Evolutionary conservation across 2,797 vertebrate genomes (phyloP).

Genomic region (Cyprinella venusta): DNA sequence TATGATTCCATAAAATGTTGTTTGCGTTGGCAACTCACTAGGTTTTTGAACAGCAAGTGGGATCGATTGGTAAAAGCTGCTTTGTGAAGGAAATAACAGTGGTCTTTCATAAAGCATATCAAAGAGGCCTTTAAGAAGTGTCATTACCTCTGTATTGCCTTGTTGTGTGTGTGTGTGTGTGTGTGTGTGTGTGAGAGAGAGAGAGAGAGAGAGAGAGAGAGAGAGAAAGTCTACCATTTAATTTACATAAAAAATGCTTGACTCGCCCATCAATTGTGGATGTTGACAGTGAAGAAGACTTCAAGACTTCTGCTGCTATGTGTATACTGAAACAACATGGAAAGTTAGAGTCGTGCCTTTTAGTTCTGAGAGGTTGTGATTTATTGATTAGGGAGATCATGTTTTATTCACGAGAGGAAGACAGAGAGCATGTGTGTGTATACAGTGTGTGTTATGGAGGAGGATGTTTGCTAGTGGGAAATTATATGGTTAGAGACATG

Average conservation of each 20-base stretch:
- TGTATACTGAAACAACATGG: conserved; percentile 26
- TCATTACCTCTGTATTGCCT: conserved; percentile 4
- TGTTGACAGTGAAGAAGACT: conserved; percentile 12
- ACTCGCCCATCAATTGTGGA: neutral
- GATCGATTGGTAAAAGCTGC: neutral
- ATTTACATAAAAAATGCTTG: conserved; percentile 2
- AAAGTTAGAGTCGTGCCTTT: conserved; percentile 15
- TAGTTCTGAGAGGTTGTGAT: conserved; percentile 43
- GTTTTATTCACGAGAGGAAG: conserved; percentile 51
- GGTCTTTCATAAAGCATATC: conserved; percentile 42
- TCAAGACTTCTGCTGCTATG: conserved; percentile 1
- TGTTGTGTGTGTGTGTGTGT: neutral
- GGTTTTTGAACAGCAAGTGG: neutral
- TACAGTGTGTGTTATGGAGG: neutral
- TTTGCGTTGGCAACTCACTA: neutral
- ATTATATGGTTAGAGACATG: conserved; percentile 12
- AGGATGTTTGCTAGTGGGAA: conserved; percentile 19
- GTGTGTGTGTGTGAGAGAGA: neutral
- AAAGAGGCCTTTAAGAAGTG: conserved; percentile 15
- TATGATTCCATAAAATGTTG: conserved; percentile 2
- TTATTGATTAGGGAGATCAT: conserved; percentile 52
- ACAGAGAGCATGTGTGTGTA: neutral
- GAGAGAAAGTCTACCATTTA: conserved; percentile 6
- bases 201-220: no score
- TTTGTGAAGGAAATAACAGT: conserved; percentile 38